These are phyloP conservation scores for Rotaria sp. DNA, from an alignment of 2,888 invertebrate genomes.

Conservation along the genomic window DNA sequence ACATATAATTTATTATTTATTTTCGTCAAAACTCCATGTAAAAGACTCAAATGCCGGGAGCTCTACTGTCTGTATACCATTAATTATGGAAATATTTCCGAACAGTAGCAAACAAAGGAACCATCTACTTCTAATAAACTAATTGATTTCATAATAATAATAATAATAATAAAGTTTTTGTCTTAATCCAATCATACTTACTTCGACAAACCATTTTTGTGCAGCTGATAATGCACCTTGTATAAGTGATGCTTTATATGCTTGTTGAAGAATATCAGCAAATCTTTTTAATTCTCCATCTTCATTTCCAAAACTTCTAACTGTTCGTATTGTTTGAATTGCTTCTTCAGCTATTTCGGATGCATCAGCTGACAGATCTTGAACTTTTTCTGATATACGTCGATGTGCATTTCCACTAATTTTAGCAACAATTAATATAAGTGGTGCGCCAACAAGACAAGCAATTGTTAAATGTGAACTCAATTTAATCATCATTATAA, in stretches of 20 bases:
- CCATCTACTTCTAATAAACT: no score
- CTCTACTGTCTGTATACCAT: no score
- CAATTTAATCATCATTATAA: constrained; percentile 54
- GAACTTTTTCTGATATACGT: constrained; percentile 47
- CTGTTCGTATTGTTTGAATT: constrained; percentile 54
- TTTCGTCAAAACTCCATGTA: no score
- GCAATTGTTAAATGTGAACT: constrained; percentile 55
- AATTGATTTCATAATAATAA: no score
- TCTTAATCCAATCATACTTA: constrained; percentile 37
- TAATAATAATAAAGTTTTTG: no score
- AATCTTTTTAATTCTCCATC: constrained; percentile 46
- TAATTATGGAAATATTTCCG: no score
- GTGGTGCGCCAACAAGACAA: constrained; percentile 54
- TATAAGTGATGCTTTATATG: not conserved
- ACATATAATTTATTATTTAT: no score
- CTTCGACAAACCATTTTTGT: constrained; percentile 30
- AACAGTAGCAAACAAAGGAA: no score
- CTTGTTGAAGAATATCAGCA: not conserved
- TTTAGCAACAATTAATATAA: constrained; percentile 52
- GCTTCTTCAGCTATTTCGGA: constrained; percentile 56
- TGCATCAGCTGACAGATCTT: constrained; percentile 53
- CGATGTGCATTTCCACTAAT: constrained; percentile 55
- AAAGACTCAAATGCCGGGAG: no score
- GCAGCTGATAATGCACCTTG: constrained; percentile 7
- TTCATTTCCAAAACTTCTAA: constrained; percentile 56